A percentile compares a stretch with the other conserved stretches of the same genome.
phyloP scores from a whole-genome alignment of 2,888 invertebrate genomes.

The Ornithoptera priamus region DNA sequence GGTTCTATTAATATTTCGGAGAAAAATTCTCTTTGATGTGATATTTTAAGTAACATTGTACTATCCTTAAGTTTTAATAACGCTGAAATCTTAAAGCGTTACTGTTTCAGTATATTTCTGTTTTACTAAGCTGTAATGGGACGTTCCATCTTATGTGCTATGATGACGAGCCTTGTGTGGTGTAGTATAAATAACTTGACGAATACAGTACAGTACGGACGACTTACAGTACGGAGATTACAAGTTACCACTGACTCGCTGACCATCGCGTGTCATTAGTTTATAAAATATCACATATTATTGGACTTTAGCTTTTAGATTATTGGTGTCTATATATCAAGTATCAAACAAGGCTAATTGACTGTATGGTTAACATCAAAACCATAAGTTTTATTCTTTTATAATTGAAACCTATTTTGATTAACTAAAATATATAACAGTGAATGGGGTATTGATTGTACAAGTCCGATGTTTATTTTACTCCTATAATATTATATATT shows the following conservation, averaged over 20 bases:
- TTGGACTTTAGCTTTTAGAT: constrained; percentile 14
- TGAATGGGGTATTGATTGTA: neutral
- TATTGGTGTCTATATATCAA: constrained; percentile 21
- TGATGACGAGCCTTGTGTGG: no score
- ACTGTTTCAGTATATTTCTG: constrained; percentile 5
- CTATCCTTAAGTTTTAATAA: constrained; percentile 37
- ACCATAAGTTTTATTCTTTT: neutral
- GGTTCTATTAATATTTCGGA: constrained; percentile 27
- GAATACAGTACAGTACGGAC: no score
- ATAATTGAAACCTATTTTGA: neutral
- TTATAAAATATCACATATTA: constrained; percentile 12
- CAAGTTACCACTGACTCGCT: neutral
- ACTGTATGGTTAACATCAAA: constrained; percentile 18
- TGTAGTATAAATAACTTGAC: no score
- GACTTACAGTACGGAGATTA: no score
- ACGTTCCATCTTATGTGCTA: neutral
- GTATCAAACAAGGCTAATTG: constrained; percentile 19
- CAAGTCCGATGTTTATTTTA: neutral
- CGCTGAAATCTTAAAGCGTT: constrained; percentile 16
- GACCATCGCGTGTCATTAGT: neutral
- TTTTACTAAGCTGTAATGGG: neutral
- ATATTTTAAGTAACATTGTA: constrained; percentile 65
- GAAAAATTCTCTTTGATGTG: constrained; percentile 62
- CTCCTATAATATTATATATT: neutral
- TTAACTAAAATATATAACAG: neutral